phyloP scores from a whole-genome alignment of 2,797 vertebrate genomes.

The Cryptoprocta ferox region DNA sequence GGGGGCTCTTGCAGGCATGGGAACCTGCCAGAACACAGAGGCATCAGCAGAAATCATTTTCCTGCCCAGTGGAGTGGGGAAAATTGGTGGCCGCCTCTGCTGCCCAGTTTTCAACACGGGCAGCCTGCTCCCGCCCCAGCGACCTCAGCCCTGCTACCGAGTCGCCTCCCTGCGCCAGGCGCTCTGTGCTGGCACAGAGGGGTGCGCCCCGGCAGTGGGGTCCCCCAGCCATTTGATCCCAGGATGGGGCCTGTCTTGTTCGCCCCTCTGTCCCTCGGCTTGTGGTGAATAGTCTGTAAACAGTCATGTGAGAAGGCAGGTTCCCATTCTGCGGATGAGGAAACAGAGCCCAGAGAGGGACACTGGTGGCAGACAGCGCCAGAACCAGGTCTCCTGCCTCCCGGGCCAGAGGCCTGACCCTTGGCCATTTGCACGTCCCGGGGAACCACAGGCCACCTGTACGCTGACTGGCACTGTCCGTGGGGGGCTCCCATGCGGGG shows the following conservation, averaged over 20 bases:
- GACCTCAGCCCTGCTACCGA: not conserved
- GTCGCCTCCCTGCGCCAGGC: not conserved
- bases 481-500: accelerated
- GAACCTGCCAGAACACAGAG: not conserved
- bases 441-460: not conserved
- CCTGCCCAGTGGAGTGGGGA: constrained; percentile 58
- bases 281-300: accelerated
- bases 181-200: not conserved
- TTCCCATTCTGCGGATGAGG: not conserved
- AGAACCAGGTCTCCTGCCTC: not conserved
- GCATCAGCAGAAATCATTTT: constrained; percentile 44
- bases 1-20: not conserved
- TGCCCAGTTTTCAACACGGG: not conserved
- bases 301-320: not conserved
- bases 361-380: too few relatives aligned
- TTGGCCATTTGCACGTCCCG: not conserved
- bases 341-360: not conserved
- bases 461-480: not conserved
- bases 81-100: constrained; percentile 6
- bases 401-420: not conserved
- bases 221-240: not conserved
- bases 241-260: not conserved
- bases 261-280: accelerated
- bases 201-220: not conserved
- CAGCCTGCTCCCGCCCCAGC: accelerated